Conservation (phyloP, 2,888 invertebrate genomes). For the Myopa testacea region DNA sequence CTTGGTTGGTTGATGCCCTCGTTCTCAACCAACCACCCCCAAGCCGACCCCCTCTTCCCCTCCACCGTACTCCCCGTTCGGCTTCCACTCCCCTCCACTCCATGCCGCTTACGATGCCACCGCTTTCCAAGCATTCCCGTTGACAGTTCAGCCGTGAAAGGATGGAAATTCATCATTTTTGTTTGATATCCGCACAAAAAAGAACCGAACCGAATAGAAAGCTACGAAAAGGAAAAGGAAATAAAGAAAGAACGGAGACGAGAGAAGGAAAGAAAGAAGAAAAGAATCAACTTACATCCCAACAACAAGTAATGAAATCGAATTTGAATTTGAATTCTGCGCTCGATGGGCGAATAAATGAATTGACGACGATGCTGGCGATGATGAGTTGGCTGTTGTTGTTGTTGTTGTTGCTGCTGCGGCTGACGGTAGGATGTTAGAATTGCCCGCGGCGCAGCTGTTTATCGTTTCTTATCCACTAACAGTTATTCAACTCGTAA, state of each 20-base stretch:
- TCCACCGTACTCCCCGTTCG: not conserved
- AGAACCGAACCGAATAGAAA: conserved; percentile 2
- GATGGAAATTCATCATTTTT: conserved; percentile 61
- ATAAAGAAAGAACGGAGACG: not conserved
- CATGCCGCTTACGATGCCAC: not conserved
- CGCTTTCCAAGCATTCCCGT: conserved; percentile 38
- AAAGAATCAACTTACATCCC: not conserved
- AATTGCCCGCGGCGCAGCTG: not conserved
- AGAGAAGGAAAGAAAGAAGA: not conserved
- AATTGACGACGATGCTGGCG: not conserved
- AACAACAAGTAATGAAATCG: conserved; percentile 3
- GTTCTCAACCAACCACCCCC: not conserved
- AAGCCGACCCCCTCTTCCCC: not conserved
- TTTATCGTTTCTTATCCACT: not conserved
- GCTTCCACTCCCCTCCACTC: too few relatives aligned
- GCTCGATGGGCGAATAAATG: not conserved
- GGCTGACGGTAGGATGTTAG: conserved; percentile 2
- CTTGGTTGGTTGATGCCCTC: not conserved
- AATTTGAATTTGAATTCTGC: conserved; percentile 10
- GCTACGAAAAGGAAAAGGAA: not conserved
- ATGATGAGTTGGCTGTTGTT: not conserved
- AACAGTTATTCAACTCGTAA: too few relatives aligned
- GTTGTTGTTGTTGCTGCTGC: conserved; percentile 6
- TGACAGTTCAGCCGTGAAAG: conserved; percentile 56
- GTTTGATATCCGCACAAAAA: conserved; percentile 12